Evolutionary conservation across 2,113 vertebrate species (phyloP).

Genomic region (Bothrops jararaca): DNA sequence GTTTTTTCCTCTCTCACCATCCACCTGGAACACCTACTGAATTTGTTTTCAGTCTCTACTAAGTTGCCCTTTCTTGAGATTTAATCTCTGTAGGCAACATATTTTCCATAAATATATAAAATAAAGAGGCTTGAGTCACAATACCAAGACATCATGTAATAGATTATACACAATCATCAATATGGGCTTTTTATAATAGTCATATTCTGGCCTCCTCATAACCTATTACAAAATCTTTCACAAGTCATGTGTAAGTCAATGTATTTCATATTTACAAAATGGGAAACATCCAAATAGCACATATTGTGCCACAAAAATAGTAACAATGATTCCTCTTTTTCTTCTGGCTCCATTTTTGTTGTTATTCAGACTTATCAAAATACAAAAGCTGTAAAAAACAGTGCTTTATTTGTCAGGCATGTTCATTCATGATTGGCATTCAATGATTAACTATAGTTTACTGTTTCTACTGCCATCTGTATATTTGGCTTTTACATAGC

Average conservation of each 20-base stretch:
- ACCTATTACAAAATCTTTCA: neutral
- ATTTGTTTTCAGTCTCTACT: neutral
- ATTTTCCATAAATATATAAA: neutral
- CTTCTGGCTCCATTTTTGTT: neutral
- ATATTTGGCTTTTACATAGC: neutral
- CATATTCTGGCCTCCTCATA: neutral
- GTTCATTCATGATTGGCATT: conserved; percentile 4
- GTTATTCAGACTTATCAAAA: neutral
- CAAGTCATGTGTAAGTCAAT: neutral
- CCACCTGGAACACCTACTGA: neutral
- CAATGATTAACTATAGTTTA: conserved; percentile 5
- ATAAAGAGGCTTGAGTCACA: neutral
- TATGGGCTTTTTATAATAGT: neutral
- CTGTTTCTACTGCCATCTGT: conserved; percentile 17
- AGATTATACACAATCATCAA: neutral
- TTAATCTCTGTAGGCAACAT: neutral
- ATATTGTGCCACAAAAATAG: neutral
- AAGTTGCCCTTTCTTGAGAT: neutral
- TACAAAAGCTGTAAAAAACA: neutral
- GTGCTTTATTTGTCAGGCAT: conserved; percentile 8
- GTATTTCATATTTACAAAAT: neutral
- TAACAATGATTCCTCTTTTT: neutral
- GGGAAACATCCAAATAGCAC: neutral
- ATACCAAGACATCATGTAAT: neutral
- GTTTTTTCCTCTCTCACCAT: neutral